Evolutionary conservation across 2,797 vertebrate genomes (phyloP), one percentile per base, ranked within the genome.

Genomic region (Acomys russatus): DNA sequence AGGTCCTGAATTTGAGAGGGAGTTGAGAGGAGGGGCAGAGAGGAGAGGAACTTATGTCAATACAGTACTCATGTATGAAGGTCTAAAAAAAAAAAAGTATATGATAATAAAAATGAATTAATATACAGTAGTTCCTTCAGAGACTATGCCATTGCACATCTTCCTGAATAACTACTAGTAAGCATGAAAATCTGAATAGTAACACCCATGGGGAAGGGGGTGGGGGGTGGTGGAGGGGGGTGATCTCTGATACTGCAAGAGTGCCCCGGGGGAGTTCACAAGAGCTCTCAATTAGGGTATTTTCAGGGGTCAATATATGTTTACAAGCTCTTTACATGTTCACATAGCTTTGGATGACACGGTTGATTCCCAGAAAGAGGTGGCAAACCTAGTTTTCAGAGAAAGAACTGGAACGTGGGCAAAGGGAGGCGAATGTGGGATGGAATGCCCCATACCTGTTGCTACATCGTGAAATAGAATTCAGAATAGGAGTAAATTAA

Each of bases 291-390:
- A 96, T 97, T 93, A 97, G 80, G 94, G 76, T 97, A 94, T 93
- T 98, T 95, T 73, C 86, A 77, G 87, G 88, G 93, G 93, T 95
- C 92, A 94, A 49, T 80, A 97, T 87, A 87, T 96, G 92, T 94
- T 96, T 90, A 97, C 93, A 98, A 97, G 96, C 95, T 97, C 94
- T 95, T 98, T 96, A 96, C 76, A 97, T 97, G 95, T 84, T 96
- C 94, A 90, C 84, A 64, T 0, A 94, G 97, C 90, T 97, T 98
- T 92, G 77, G 66, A 90, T 97, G 98, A 98, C 96, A 95, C 0
- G 94, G 80, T 14, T 59, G 88, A 96, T 96, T 97, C 59, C 82
- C 82, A 96, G 33, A 88, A 93, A 95, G 89, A 96, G 94, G 97
- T 97, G 25, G 83, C 97, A 98, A 88, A 88, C 92, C 77, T 83